Percentiles rank a stretch among this genome's conserved stretches.
Evolutionary conservation across 2,797 vertebrate species (phyloP).

Genomic region (Basileuterus tristriatus): DNA sequence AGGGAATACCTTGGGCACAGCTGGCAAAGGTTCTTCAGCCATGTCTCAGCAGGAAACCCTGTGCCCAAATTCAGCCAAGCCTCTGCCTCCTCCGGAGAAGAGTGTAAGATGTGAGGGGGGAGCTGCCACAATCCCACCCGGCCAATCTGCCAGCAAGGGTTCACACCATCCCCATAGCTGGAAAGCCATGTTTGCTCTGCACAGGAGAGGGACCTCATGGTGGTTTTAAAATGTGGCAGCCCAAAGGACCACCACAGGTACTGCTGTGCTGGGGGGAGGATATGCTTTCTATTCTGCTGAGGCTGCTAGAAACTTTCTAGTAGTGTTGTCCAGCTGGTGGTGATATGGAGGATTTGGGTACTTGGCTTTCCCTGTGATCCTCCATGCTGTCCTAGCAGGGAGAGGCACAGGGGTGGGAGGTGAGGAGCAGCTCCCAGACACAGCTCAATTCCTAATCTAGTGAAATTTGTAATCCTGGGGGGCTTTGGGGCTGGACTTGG

Average conservation of each 20-base stretch:
- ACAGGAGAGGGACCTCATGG: neutral
- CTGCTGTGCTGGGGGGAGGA: neutral
- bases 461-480: neutral
- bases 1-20: fast-evolving
- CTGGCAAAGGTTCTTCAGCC: neutral
- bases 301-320: conserved; percentile 5
- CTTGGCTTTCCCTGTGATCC: neutral
- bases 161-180: neutral
- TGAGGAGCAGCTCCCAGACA: neutral
- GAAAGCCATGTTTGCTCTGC: neutral
- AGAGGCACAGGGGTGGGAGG: neutral
- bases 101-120: neutral
- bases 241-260: neutral
- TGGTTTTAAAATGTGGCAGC: neutral
- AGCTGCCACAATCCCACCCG: neutral
- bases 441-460: neutral
- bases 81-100: neutral
- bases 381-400: neutral
- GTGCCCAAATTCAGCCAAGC: neutral
- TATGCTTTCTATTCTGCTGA: neutral
- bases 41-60: fast-evolving
- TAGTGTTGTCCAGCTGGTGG: neutral
- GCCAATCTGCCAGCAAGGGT: fast-evolving
- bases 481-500: neutral
- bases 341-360: neutral